Base-by-base conservation (phyloP, 2,888 invertebrate species). In the Ophonus ardosiacus region DNA sequence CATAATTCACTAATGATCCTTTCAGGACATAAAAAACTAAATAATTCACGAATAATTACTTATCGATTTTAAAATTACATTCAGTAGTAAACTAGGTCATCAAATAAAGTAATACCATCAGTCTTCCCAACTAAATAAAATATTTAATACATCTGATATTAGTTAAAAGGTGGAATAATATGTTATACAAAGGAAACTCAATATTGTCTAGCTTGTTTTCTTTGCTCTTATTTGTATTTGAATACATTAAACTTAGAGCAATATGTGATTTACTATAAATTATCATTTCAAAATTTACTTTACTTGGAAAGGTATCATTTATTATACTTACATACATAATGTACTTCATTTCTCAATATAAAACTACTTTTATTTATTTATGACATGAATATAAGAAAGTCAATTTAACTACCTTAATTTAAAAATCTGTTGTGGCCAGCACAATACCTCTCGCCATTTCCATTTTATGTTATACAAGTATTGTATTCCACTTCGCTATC, bases 41-140 rank as follows among this genome's bases (percentile, higher is more conserved):
- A 81, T 81, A 81, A 81, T 81, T 81, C 81, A 81, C 38, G 21
- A 51, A 81, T 81, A 81, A 81, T 81, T 65, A 81, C 43, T 43
- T 63, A 81, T 81, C 81, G 81, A 81, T 81, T 81, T 81, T 81
- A 61, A 81, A 81, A 81, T 81, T 63, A 81, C 63, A 65, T 43
- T 24, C 43, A 63, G 21, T 17, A 43, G 13, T 65, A 81, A 81
- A 81, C 63, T 81, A 81, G 81, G 81, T 81, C 81, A 81, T 65
- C 24, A 81, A 81, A 81, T 43, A 43, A 74, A 74, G 71, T 74
- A 74, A 79, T 79, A 79, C 57, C 79, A 79, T 57, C 38, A 78
- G 78, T 61, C 79, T 59, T 57, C 61, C 15, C 40, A 15, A 59
- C 59, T 79, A 79, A 79, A 79, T 79, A 61, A 79, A 79, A 79